Evolutionary conservation across 2,797 vertebrate genomes (phyloP).

Genomic region (Crypturellus tataupa): DNA sequence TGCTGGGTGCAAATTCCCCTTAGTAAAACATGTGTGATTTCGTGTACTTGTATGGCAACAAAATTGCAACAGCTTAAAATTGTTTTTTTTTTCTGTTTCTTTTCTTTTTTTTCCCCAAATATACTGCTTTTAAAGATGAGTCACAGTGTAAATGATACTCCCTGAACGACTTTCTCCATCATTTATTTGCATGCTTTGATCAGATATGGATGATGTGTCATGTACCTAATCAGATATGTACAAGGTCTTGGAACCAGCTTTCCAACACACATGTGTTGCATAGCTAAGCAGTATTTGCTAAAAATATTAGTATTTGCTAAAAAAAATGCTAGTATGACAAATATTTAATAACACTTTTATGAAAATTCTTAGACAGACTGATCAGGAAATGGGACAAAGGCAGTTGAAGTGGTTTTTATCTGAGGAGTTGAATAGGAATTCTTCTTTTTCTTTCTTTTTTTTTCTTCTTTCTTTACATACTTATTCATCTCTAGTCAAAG

Average conservation of each 20-base stretch:
- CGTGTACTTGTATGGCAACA: background rate
- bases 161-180: background rate
- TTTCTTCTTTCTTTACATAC: background rate
- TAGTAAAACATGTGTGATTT: background rate
- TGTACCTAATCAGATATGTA: background rate
- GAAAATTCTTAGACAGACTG: background rate
- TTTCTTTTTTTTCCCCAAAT: background rate
- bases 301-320: background rate
- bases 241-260: background rate
- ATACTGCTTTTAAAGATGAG: background rate
- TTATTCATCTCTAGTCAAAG: background rate
- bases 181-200: conserved; percentile 4
- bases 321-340: background rate
- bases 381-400: conserved; percentile 16
- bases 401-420: background rate
- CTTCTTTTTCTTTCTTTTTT: background rate
- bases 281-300: background rate
- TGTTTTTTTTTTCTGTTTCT: background rate
- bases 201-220: background rate
- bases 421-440: background rate
- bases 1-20: background rate
- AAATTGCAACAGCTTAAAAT: background rate
- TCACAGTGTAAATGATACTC: background rate
- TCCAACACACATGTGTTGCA: background rate
- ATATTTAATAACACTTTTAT: background rate